These are phyloP conservation scores for Cebus imitator DNA, from an alignment of 2,113 vertebrate species.

Conservation along the genomic window DNA sequence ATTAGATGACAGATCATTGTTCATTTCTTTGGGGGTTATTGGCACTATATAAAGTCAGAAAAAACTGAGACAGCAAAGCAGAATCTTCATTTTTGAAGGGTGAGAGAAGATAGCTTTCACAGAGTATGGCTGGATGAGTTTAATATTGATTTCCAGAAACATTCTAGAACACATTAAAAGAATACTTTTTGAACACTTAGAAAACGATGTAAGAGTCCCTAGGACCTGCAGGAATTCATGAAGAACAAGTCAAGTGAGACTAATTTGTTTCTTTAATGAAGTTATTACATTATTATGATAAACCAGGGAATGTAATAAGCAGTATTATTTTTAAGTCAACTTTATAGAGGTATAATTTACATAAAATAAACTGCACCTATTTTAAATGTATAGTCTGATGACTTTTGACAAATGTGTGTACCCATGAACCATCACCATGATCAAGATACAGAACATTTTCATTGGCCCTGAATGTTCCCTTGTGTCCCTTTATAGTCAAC, in stretches of 20 bases:
- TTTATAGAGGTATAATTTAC: not conserved
- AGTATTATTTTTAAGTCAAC: conserved; percentile 33
- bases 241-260: conserved; percentile 24
- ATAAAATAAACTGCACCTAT: not conserved
- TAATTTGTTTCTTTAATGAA: conserved; percentile 51
- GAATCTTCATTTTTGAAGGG: conserved; percentile 38
- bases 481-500: not conserved
- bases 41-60: conserved; percentile 46
- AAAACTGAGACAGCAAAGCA: conserved; percentile 32
- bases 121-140: not conserved
- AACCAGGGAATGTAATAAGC: not conserved
- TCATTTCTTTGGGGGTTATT: conserved; percentile 51
- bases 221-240: not conserved
- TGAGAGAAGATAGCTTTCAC: conserved; percentile 19
- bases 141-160: conserved; percentile 39
- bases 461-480: not conserved
- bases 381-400: not conserved
- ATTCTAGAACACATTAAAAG: conserved; percentile 22
- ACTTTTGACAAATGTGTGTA: conserved; percentile 29
- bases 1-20: conserved; percentile 55
- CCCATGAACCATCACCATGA: not conserved
- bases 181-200: conserved; percentile 4
- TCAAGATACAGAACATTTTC: not conserved
- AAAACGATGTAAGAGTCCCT: not conserved
- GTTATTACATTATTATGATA: conserved; percentile 20